Conservation (phyloP, 2,888 invertebrate genomes). For the Harpagoxenus sublaevis region DNA sequence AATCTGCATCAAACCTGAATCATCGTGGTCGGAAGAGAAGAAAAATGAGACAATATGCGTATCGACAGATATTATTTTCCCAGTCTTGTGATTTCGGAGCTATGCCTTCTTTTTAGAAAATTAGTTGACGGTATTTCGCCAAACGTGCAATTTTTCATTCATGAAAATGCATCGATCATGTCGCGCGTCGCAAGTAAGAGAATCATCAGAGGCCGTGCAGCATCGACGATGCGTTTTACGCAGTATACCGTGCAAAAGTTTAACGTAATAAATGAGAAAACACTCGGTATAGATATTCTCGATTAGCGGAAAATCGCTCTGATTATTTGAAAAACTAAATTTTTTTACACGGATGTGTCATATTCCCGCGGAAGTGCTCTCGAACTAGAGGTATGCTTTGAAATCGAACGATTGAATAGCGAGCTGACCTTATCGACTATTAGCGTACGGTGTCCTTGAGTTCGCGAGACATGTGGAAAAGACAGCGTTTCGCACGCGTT, state of each 20-base stretch:
- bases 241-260: neutral
- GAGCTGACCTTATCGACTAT: conserved; percentile 34
- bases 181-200: neutral
- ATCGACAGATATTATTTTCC: neutral
- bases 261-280: neutral
- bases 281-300: neutral
- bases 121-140: neutral
- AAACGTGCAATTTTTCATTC: neutral
- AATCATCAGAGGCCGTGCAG: conserved; percentile 3
- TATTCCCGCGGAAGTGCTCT: neutral
- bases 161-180: conserved; percentile 16
- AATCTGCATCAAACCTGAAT: neutral
- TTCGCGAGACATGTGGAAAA: conserved; percentile 25
- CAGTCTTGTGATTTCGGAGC: neutral
- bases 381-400: neutral
- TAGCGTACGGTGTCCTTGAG: conserved; percentile 57
- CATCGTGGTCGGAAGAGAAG: neutral
- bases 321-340: neutral
- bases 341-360: neutral
- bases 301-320: neutral
- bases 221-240: neutral
- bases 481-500: neutral
- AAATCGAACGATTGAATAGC: neutral
- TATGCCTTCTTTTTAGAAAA: neutral
- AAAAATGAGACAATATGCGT: neutral